Conservation (phyloP, 2,113 vertebrate genomes). For the Salvelinus sp. region DNA sequence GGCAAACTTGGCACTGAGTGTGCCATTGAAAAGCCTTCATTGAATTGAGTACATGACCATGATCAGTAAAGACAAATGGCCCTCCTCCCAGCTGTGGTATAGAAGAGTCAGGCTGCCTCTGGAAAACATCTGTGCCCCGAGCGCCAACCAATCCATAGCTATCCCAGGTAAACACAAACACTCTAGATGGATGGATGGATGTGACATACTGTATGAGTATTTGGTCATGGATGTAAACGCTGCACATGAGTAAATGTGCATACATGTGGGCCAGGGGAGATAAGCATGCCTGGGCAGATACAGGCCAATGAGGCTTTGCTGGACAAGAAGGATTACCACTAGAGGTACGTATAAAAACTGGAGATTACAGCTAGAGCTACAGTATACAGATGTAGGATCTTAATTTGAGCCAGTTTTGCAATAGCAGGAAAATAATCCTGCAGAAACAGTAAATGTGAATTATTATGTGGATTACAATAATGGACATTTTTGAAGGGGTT, state of each 20-base stretch:
- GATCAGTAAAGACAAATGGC: not conserved
- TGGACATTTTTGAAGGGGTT: too few relatives aligned
- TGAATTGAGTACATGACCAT: not conserved
- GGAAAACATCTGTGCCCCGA: not conserved
- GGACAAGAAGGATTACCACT: constrained; percentile 3
- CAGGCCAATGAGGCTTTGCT: not conserved
- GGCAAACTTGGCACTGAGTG: not conserved
- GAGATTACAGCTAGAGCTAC: constrained; percentile 18
- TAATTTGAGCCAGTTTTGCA: too few relatives aligned
- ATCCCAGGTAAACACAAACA: not conserved
- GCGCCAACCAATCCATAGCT: not conserved
- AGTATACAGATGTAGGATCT: too few relatives aligned
- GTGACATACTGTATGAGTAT: not conserved
- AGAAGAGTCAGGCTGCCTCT: not conserved
- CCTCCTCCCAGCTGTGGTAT: not conserved
- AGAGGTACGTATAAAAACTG: constrained; percentile 8
- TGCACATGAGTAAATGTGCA: constrained; percentile 9
- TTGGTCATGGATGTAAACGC: constrained; percentile 14
- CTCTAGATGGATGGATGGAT: not conserved
- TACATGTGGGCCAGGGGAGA: constrained; percentile 13
- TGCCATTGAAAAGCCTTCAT: not conserved
- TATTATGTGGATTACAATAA: too few relatives aligned
- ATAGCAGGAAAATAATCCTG: too few relatives aligned
- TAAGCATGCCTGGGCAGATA: constrained; percentile 17
- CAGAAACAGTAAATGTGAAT: too few relatives aligned